Evolutionary conservation across 2,113 vertebrate species (phyloP).

Genomic region (Heterochromis multidens): DNA sequence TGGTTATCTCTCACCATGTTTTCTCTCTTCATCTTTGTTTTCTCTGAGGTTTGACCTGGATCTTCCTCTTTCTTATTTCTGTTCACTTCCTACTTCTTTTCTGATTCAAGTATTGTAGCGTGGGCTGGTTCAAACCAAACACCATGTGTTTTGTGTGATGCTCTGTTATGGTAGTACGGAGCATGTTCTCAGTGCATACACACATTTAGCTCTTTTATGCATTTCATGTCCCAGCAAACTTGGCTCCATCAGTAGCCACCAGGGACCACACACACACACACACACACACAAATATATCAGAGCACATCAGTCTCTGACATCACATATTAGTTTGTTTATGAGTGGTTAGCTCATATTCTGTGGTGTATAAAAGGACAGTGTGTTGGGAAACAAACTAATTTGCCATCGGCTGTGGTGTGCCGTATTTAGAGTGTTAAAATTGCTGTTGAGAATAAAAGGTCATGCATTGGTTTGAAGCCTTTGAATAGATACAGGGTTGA

Average conservation of each 20-base stretch:
- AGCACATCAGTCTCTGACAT: background rate
- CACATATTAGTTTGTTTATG: background rate
- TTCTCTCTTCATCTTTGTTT: background rate
- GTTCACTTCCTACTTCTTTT: background rate
- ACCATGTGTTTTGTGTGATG: background rate
- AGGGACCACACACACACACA: background rate
- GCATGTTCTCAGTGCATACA: background rate
- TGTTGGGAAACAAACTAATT: background rate
- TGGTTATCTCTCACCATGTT: background rate
- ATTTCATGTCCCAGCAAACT: background rate
- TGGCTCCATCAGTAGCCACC: background rate
- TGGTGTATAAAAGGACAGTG: background rate
- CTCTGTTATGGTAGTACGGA: background rate
- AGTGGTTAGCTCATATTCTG: background rate
- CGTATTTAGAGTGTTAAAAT: background rate
- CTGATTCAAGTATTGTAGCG: background rate
- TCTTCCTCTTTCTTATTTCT: background rate
- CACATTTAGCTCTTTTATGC: background rate
- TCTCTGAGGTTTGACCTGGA: background rate
- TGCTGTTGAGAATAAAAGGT: constrained; percentile 3
- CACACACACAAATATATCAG: background rate
- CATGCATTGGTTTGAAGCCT: background rate
- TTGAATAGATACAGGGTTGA: background rate
- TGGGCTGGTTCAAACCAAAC: background rate
- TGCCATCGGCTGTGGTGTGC: background rate